Percentiles rank a stretch among this genome's conserved stretches.
Conservation (phyloP, 2,888 invertebrate genomes). For the Periphyllus acericola region DNA sequence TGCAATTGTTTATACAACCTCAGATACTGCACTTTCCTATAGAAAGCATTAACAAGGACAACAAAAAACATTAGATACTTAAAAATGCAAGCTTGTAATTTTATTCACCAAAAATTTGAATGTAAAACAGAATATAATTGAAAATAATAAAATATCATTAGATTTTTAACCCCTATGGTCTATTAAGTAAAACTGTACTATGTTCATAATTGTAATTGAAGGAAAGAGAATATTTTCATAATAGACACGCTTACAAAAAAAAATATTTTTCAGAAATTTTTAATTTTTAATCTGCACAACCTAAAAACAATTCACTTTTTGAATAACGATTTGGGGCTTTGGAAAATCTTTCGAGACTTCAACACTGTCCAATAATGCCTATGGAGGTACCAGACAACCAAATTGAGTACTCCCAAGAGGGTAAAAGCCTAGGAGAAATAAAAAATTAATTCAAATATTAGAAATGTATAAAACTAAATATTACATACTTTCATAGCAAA, state of each 20-base stretch:
- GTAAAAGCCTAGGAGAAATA: slow-evolving; percentile 47
- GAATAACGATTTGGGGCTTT: slow-evolving; percentile 12
- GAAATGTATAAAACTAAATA: not conserved
- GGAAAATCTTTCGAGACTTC: slow-evolving; percentile 81
- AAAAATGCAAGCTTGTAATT: not conserved
- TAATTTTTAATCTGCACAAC: not conserved
- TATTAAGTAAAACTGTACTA: not conserved
- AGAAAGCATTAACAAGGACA: no score
- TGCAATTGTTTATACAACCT: no score
- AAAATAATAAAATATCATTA: not conserved
- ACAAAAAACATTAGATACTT: not conserved
- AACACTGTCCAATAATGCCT: slow-evolving; percentile 86
- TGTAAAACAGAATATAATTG: not conserved
- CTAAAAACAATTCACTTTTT: slow-evolving; percentile 37
- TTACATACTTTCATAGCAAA: slow-evolving; percentile 79
- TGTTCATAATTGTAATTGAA: not conserved
- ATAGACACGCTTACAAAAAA: not conserved
- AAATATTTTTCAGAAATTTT: not conserved
- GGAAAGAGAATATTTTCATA: not conserved
- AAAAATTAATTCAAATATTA: not conserved
- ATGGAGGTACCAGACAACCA: slow-evolving; percentile 75
- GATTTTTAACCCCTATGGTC: not conserved
- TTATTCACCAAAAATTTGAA: not conserved
- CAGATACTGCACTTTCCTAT: no score
- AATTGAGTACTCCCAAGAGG: slow-evolving; percentile 29